Conservation (phyloP, 2,888 invertebrate species). For the Chrysolina haemoptera region DNA sequence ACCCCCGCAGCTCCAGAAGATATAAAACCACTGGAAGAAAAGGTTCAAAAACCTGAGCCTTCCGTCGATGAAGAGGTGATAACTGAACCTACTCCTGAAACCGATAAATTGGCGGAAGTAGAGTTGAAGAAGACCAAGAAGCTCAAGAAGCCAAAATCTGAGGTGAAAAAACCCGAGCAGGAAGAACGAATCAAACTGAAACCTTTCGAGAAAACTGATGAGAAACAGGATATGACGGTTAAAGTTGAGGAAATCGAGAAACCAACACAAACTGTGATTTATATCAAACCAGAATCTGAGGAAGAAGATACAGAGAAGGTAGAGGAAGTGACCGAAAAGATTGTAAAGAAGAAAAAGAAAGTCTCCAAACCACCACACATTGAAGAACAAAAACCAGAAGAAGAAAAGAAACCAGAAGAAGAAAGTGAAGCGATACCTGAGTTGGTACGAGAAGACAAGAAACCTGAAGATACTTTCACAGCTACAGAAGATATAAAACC, state of each 20-base stretch:
- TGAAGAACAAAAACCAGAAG: constrained; percentile 60
- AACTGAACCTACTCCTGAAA: constrained; percentile 68
- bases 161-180: constrained; percentile 51
- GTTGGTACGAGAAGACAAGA: constrained; percentile 58
- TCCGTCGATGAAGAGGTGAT: constrained; percentile 47
- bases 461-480: constrained; percentile 51
- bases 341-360: constrained; percentile 63
- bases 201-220: constrained; percentile 57
- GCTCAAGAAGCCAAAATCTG: constrained; percentile 57
- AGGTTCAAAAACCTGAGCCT: constrained; percentile 39
- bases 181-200: constrained; percentile 56
- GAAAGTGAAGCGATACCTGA: constrained; percentile 60
- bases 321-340: constrained; percentile 66
- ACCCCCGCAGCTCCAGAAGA: constrained; percentile 37
- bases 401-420: constrained; percentile 62
- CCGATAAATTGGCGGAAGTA: constrained; percentile 77
- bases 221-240: constrained; percentile 47
- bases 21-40: constrained; percentile 13
- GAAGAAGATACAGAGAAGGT: constrained; percentile 55
- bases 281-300: constrained; percentile 49
- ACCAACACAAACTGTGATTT: constrained; percentile 52
- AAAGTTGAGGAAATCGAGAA: constrained; percentile 55
- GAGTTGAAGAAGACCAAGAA: constrained; percentile 71
- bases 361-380: constrained; percentile 62
- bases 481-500: constrained; percentile 26